A percentile compares a stretch with the other conserved stretches of the same genome.
These are phyloP conservation scores for Delia radicum DNA, from an alignment of 1,140 invertebrate genomes.

Conservation along the genomic window DNA sequence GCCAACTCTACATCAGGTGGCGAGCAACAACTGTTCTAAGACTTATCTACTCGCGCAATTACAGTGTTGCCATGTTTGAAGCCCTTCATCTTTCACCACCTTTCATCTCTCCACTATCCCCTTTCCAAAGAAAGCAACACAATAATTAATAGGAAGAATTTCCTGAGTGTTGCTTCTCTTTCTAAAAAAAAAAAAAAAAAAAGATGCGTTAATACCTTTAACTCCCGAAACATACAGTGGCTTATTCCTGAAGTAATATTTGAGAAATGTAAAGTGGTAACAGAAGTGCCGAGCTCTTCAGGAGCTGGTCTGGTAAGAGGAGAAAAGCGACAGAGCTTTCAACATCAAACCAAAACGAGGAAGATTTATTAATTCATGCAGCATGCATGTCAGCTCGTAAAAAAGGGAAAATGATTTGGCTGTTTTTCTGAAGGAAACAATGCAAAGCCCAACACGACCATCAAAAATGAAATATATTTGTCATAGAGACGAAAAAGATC, in stretches of 20 bases:
- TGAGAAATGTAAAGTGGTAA: not conserved
- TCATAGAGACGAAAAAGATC: not conserved
- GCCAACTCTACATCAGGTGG: too few relatives aligned
- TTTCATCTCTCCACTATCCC: too few relatives aligned
- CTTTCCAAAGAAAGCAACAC: too few relatives aligned
- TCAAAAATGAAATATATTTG: not conserved
- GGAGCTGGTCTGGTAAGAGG: not conserved
- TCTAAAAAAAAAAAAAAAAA: too few relatives aligned
- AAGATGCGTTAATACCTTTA: not conserved
- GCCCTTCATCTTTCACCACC: too few relatives aligned
- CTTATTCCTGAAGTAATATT: not conserved
- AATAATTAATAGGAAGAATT: too few relatives aligned
- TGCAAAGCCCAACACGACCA: not conserved
- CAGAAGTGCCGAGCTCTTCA: not conserved
- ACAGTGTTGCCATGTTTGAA: too few relatives aligned
- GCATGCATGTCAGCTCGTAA: conserved; percentile 6
- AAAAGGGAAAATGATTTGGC: conserved; percentile 1
- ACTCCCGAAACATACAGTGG: not conserved
- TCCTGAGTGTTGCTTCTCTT: too few relatives aligned
- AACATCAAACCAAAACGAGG: not conserved
- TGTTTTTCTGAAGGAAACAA: not conserved
- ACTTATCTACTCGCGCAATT: too few relatives aligned
- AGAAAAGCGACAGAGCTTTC: not conserved
- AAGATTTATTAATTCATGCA: conserved; percentile 7
- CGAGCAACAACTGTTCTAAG: too few relatives aligned